Base-by-base conservation (phyloP, 1,140 invertebrate species). In the Drosophila saltans region DNA sequence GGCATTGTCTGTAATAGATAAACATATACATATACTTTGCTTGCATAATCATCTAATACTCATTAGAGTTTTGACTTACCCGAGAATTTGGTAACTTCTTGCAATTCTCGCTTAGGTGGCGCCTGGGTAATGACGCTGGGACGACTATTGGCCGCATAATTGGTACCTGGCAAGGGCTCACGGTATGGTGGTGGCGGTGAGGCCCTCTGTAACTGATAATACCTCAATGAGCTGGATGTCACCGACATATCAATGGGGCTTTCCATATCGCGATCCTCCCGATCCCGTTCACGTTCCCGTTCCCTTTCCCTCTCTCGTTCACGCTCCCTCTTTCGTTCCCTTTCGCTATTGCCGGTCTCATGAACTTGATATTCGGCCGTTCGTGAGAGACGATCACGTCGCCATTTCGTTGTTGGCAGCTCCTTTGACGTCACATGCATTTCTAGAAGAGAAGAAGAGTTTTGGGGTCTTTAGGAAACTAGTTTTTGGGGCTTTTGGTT, bases 381-480 rank as follows among this genome's bases (percentile, higher is more conserved):
- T 21, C 93, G 81, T 48, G 91, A 91, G 11, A 94, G 93, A 39
- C 95, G 92, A 58, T 95, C 95, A 60, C 94, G 93, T 56, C 95
- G 93, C 95, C 95, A 95, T 88, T 95, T 95, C 36, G 94, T 94
- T 8, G 94, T 95, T 45, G 93, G 92, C 48, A 95, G 90, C 79
- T 95, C 94, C 89, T 95, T 95, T 59, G 93, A 92, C 56, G 93
- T 93, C 65, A 91, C 77, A 48, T 82, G 90, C 71, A 89, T 75
- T 69, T 92, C 91, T 92, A 78, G 28, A 86, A 90, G 66, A 66
- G 30, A 71, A 41, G 40, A 39, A 70, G 66, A 48, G 33, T n/a
- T 52, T 9, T 24, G 9, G 21, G 45, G 6, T 52, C 60, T 68
- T 65, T 45, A 43, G 33, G 26, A 68, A 63, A 48, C 52, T 48